Percentiles rank a stretch among this genome's conserved stretches.
These are phyloP conservation scores for Eidolon dupreanum DNA, from an alignment of 2,797 vertebrate genomes.

Conservation along the genomic window DNA sequence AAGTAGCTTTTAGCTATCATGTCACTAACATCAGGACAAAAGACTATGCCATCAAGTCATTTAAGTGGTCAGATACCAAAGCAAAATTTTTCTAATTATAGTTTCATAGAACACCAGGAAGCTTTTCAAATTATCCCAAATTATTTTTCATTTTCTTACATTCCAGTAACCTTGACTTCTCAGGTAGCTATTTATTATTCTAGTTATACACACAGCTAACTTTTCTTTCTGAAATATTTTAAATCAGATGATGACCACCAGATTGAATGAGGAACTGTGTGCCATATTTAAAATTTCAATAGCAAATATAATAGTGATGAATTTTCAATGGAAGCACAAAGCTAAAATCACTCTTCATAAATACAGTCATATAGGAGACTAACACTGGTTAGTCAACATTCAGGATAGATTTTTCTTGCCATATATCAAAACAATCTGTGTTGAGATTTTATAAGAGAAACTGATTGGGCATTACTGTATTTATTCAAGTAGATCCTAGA, in stretches of 20 bases:
- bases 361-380: slow-evolving; percentile 64
- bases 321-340: slow-evolving; percentile 69
- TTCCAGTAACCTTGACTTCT: slow-evolving; percentile 66
- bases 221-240: slow-evolving; percentile 64
- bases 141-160: slow-evolving; percentile 68
- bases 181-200: slow-evolving; percentile 61
- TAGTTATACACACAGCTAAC: slow-evolving; percentile 48
- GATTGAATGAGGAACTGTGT: neutral
- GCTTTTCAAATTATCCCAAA: slow-evolving; percentile 54
- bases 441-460: slow-evolving; percentile 63
- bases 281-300: neutral
- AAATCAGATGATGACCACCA: slow-evolving; percentile 61
- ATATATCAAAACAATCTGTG: slow-evolving; percentile 58
- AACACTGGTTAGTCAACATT: slow-evolving; percentile 72
- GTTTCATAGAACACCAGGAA: slow-evolving; percentile 54
- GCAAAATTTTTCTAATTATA: slow-evolving; percentile 25
- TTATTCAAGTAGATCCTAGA: slow-evolving; percentile 72
- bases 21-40: neutral
- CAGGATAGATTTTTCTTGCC: slow-evolving; percentile 64
- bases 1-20: neutral
- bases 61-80: neutral
- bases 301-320: neutral
- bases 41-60: neutral
- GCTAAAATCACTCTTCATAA: slow-evolving; percentile 76
- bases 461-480: slow-evolving; percentile 73